Conservation (phyloP, 2,888 invertebrate genomes). For the Dryadula phaetusa region DNA sequence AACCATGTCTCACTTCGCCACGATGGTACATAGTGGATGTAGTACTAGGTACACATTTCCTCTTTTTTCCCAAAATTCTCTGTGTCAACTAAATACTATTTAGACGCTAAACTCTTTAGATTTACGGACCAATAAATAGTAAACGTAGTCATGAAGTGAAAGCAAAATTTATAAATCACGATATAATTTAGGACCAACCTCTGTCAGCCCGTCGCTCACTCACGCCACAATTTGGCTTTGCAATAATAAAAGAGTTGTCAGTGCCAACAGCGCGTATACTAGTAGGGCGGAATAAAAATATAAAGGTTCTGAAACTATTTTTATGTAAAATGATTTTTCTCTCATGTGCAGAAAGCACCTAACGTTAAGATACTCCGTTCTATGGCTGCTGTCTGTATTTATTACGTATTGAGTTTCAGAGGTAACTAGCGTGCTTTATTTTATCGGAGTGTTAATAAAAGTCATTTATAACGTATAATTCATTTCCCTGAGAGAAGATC, state of each 20-base stretch:
- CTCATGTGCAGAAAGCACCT: no score
- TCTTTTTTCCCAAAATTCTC: not conserved
- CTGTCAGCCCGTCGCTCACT: constrained; percentile 17
- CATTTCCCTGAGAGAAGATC: no score
- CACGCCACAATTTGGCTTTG: constrained; percentile 21
- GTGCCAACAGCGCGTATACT: constrained; percentile 25
- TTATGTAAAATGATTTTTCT: not conserved
- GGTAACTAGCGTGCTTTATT: no score
- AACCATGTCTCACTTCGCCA: no score
- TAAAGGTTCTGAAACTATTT: not conserved
- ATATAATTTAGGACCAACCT: constrained; percentile 14
- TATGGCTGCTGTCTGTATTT: no score
- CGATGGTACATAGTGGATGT: no score
- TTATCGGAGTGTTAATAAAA: no score
- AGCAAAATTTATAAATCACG: constrained; percentile 15
- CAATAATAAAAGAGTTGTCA: constrained; percentile 25
- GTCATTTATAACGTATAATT: no score
- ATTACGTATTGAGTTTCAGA: no score
- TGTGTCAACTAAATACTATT: not conserved
- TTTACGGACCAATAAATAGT: constrained; percentile 8
- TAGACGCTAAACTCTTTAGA: not conserved
- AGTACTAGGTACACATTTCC: no score
- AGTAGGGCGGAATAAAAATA: constrained; percentile 16
- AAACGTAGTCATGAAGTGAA: constrained; percentile 1
- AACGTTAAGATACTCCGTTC: no score